These are phyloP conservation scores for Aldabrachelys gigantea DNA, from an alignment of 2,113 vertebrate species.

Conservation along the genomic window DNA sequence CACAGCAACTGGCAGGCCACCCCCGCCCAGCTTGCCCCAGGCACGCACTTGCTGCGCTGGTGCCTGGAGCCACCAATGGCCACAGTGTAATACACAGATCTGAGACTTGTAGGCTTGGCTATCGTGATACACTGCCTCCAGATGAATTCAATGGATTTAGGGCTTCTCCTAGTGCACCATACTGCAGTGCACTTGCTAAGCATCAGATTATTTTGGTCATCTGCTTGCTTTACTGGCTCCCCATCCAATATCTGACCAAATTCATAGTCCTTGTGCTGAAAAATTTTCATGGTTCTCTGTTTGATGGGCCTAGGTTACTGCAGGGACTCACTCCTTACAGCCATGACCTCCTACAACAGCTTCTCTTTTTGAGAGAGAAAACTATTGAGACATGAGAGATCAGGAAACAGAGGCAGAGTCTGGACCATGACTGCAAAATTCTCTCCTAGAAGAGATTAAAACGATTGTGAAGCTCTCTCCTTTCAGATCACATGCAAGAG, in stretches of 20 bases:
- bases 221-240: not conserved
- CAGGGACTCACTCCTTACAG: not conserved
- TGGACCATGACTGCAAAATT: not conserved
- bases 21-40: too few species aligned
- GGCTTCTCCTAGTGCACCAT: not conserved
- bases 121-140: accelerated
- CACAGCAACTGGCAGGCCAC: too few species aligned
- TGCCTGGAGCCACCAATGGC: too few species aligned
- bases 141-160: accelerated
- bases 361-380: not conserved
- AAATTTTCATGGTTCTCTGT: not conserved
- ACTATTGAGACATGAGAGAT: not conserved
- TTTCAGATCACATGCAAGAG: not conserved
- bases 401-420: not conserved
- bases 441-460: not conserved
- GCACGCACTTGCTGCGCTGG: too few species aligned
- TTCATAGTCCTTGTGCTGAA: not conserved
- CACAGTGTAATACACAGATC: not conserved
- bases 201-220: too few species aligned
- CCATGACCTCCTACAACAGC: not conserved
- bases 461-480: not conserved
- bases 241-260: not conserved
- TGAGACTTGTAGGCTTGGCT: accelerated
- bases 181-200: not conserved
- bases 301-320: not conserved